phyloP scores from a whole-genome alignment of 2,797 vertebrate genomes.

The Xenentodon cancila region DNA sequence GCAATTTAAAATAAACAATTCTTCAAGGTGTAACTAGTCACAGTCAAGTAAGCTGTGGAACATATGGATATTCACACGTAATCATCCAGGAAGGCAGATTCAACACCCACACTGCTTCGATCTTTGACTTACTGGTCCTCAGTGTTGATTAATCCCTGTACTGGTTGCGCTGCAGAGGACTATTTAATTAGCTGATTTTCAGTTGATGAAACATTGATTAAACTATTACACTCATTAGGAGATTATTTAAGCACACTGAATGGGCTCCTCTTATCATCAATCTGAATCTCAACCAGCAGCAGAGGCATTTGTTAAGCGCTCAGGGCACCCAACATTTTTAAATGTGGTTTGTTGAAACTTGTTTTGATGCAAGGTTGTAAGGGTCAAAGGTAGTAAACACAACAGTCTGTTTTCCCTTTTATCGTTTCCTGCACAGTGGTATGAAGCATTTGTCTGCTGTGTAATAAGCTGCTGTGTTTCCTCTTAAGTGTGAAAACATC shows the following conservation, averaged over 20 bases:
- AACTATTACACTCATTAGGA: constrained; percentile 57
- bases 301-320: too few relatives aligned
- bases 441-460: too few relatives aligned
- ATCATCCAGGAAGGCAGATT: constrained; percentile 6
- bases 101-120: not conserved
- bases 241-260: constrained; percentile 50
- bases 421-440: too few relatives aligned
- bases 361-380: too few relatives aligned
- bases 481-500: too few relatives aligned
- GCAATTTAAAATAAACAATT: constrained; percentile 29
- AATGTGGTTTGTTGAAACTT: too few relatives aligned
- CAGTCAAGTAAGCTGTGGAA: constrained; percentile 5
- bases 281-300: constrained; percentile 10
- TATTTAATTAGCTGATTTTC: constrained; percentile 54
- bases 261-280: constrained; percentile 25
- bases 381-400: too few relatives aligned
- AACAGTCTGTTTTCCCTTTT: too few relatives aligned
- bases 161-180: constrained; percentile 27
- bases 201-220: constrained; percentile 47
- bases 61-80: constrained; percentile 20
- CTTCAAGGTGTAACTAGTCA: constrained; percentile 21
- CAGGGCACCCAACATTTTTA: too few relatives aligned
- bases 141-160: constrained; percentile 49
- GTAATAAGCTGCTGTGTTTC: too few relatives aligned
- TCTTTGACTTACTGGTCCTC: constrained; percentile 33